A percentile compares a stretch with the other conserved stretches of the same genome.
Evolutionary conservation across 2,888 invertebrate species (phyloP).

Genomic region (Keiferia lycopersicella): DNA sequence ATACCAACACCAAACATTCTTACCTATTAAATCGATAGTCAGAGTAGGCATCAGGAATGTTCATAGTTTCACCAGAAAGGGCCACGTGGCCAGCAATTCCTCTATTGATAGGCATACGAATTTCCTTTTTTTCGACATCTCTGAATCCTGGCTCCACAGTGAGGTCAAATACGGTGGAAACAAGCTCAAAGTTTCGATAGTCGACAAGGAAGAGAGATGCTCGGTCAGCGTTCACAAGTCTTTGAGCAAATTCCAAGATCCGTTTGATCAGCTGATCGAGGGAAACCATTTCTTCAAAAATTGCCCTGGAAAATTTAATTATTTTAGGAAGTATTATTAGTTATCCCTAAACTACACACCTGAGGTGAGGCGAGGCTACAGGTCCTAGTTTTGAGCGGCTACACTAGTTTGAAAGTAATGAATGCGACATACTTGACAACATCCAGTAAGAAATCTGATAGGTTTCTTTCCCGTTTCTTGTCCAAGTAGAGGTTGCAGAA

Average conservation of each 20-base stretch:
- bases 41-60: slow-evolving; percentile 91
- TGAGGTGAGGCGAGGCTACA: no score
- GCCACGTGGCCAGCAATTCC: slow-evolving; percentile 94
- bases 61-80: slow-evolving; percentile 88
- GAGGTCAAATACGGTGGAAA: slow-evolving; percentile 91
- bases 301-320: slow-evolving; percentile 80
- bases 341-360: no score
- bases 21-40: slow-evolving; percentile 87
- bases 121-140: slow-evolving; percentile 73
- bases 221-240: slow-evolving; percentile 90
- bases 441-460: slow-evolving; percentile 88
- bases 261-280: slow-evolving; percentile 91
- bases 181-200: slow-evolving; percentile 86
- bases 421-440: slow-evolving; percentile 89
- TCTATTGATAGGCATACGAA: slow-evolving; percentile 86
- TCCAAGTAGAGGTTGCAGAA: slow-evolving; percentile 85
- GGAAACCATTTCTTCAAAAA: slow-evolving; percentile 93
- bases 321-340: neutral
- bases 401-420: no score
- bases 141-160: slow-evolving; percentile 53
- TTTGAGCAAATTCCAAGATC: slow-evolving; percentile 91
- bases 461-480: slow-evolving; percentile 86
- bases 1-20: no score
- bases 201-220: slow-evolving; percentile 92
- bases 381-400: no score